Conservation (phyloP, 1,140 invertebrate genomes). For the Babylonia areolata region DNA sequence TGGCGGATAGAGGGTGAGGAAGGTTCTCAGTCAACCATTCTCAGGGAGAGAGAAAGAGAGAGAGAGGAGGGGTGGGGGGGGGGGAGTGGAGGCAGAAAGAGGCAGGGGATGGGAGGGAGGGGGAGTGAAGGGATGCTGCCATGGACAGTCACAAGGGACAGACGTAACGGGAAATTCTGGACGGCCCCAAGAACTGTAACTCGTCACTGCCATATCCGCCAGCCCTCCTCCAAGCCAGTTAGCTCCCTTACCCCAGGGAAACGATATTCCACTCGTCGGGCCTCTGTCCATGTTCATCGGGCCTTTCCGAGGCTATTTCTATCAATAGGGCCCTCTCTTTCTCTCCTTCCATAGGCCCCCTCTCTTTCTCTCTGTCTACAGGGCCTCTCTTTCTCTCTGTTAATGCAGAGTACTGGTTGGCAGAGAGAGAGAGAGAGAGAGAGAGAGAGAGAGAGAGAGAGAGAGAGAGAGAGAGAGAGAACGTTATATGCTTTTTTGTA, state of each 20-base stretch:
- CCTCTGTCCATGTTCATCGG: too few species aligned
- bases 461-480: too few species aligned
- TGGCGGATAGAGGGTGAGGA: too few species aligned
- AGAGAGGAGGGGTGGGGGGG: neutral
- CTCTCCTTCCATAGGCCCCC: conserved; percentile 8
- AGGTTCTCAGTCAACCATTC: neutral
- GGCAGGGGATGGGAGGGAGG: neutral
- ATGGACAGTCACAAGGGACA: neutral
- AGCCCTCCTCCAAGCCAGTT: too few species aligned
- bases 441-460: too few species aligned
- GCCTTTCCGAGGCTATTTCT: too few species aligned
- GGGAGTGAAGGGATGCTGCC: neutral
- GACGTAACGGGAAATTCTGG: neutral
- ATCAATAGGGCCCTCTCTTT: neutral
- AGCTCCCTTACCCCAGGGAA: neutral
- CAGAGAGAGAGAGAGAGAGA: too few species aligned
- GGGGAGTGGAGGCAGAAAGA: neutral
- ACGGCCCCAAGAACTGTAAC: neutral
- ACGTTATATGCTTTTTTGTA: too few species aligned
- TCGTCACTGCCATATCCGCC: neutral
- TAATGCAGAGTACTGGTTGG: too few species aligned
- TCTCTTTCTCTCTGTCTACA: too few species aligned
- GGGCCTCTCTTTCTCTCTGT: too few species aligned
- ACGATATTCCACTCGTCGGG: too few species aligned
- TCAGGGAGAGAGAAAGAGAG: neutral